A percentile compares a stretch with the other conserved stretches of the same genome.
phyloP scores from a whole-genome alignment of 2,888 invertebrate genomes.

The Pseudococcus jackbeardsleyi region DNA sequence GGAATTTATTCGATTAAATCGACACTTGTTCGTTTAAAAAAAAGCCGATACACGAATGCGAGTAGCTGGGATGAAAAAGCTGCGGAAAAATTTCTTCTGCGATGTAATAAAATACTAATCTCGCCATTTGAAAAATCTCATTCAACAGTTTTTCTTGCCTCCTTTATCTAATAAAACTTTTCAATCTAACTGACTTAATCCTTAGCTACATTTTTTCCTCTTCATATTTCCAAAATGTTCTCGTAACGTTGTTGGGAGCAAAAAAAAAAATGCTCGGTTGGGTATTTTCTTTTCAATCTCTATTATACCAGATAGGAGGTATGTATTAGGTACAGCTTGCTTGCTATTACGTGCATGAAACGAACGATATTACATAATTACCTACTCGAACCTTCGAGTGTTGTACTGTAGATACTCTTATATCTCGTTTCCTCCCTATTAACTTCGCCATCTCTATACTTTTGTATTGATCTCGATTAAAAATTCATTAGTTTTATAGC shows the following conservation, averaged over 20 bases:
- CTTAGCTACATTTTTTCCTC: not conserved
- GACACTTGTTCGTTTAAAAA: conserved; percentile 14
- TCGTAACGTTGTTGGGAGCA: not conserved
- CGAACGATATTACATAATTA: not conserved
- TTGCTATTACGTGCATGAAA: too few relatives aligned
- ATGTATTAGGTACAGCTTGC: too few relatives aligned
- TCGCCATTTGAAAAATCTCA: conserved; percentile 3
- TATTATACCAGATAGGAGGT: too few relatives aligned
- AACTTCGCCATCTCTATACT: not conserved
- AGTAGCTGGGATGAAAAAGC: not conserved
- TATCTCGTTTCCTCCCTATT: not conserved
- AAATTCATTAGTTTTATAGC: conserved; percentile 14
- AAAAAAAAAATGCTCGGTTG: not conserved
- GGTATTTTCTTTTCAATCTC: too few relatives aligned
- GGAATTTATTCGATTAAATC: conserved; percentile 21
- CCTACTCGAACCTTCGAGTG: not conserved
- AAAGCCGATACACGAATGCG: not conserved
- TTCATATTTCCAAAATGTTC: not conserved
- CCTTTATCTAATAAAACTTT: conserved; percentile 39
- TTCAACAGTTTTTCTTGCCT: conserved; percentile 30
- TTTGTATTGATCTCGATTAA: not conserved
- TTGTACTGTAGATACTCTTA: too few relatives aligned
- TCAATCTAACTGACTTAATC: conserved; percentile 34
- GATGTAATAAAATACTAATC: conserved; percentile 30
- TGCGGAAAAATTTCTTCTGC: not conserved